Evolutionary conservation across 1,140 invertebrate species (phyloP).

Genomic region (Gryon sp.): DNA sequence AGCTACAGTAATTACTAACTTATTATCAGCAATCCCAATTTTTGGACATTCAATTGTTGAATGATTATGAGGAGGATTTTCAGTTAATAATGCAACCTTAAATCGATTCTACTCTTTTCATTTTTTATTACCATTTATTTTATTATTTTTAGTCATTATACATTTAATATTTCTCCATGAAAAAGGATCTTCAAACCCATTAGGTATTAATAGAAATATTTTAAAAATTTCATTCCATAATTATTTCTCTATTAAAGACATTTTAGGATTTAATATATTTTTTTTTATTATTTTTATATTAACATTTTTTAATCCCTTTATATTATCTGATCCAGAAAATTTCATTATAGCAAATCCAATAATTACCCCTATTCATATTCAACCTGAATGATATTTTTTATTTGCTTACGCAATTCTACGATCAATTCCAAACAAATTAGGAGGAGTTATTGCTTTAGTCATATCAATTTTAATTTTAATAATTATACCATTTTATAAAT

Average conservation of each 20-base stretch:
- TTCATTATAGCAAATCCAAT: conserved; percentile 83
- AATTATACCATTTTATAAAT: conserved; percentile 72
- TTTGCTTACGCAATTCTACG: conserved; percentile 88
- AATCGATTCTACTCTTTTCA: conserved; percentile 87
- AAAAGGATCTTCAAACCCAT: conserved; percentile 82
- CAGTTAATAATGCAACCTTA: conserved; percentile 84
- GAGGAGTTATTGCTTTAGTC: conserved; percentile 84
- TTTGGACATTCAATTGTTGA: conserved; percentile 81
- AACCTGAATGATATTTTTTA: conserved; percentile 89
- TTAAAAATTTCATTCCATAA: conserved; percentile 83
- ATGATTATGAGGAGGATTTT: conserved; percentile 86
- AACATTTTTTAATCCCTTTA: conserved; percentile 76
- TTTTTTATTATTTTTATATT: conserved; percentile 75
- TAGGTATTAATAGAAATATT: conserved; percentile 81
- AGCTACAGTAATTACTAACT: conserved; percentile 86
- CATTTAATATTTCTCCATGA: conserved; percentile 83
- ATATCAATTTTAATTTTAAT: conserved; percentile 83
- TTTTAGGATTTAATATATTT: conserved; percentile 81
- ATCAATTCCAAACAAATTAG: conserved; percentile 87
- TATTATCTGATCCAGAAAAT: conserved; percentile 84
- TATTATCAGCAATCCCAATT: conserved; percentile 84
- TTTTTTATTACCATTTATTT: conserved; percentile 85
- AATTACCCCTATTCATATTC: conserved; percentile 85
- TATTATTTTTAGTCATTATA: conserved; percentile 81
- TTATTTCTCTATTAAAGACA: conserved; percentile 82